Evolutionary conservation across 2,113 vertebrate genomes (phyloP), one percentile per base, ranked within the genome.

Genomic region (Casuarius casuarius): DNA sequence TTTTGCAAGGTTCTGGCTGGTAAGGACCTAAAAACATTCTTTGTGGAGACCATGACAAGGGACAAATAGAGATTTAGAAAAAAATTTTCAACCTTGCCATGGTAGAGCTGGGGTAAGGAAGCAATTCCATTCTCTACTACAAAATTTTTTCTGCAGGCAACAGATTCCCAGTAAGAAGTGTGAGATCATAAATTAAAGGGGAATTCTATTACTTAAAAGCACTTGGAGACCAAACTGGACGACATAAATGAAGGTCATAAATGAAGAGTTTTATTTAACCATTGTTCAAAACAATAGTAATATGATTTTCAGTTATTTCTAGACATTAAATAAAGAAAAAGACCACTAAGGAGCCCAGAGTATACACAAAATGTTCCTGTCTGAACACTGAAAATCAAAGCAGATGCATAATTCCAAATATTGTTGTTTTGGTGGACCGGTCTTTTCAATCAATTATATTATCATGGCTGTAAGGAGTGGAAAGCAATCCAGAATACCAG

Each of bases 131-230:
- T 6, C 72, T 73, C 22, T 9, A 7, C 9, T 42, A 52, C 10
- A 40, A 80, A 92, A 70, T 8, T n/a, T 42, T 42, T 82, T 54
- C 31, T 85, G 18, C 18, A 40, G 13, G 13, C 1, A 33, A 17
- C 17, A 1, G 0, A 2, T 66, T 84, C 28, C 23, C 25, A 42
- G 19, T 8, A n/a, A 63, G 16, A 67, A 7, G 3, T 25, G 11
- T 4, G 3, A 85, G 35, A 29, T 18, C 77, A 76, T 5, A 4
- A 76, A 65, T 75, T 67, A 51, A 72, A 73, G 31, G 5, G 15
- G 8, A 14, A 56, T 75, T 90, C 71, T 6, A 70, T 54, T 35
- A 33, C 29, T 11, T 29, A 70, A n/a, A 91, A 29, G 26, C 12
- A 71, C 7, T 22, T 63, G 40, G 4, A 81, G 18, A 77, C 28